Evolutionary conservation across 2,888 invertebrate species (phyloP), one percentile per base, ranked within the genome.

Genomic region (Craniophora ligustri): DNA sequence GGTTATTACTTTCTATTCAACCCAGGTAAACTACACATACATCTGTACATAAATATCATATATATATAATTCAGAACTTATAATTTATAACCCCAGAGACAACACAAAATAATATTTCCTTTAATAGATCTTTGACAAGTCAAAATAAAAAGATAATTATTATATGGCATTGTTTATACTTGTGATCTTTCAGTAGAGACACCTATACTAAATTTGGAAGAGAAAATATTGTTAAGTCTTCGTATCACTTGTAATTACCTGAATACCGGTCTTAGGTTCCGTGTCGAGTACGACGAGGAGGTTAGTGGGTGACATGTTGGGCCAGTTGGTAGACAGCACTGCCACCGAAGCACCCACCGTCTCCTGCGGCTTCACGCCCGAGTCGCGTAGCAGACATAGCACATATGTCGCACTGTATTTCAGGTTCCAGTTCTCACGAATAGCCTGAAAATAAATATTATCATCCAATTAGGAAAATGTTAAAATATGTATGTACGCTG

Each of bases 401-500:
- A 98, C 95, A 85, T 98, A 98, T 76, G 97, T 97, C 6, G 98
- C 98, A 82, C 97, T 98, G 89, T 97, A 98, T 82, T 97, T 97
- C 18, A 98, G 92, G 84, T 97, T 98, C 98, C 98, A 98, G 84
- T 98, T 98, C 85, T 98, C 98, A 15, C 98, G 94, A 54, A 98
- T 98, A 2, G 97, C 95, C 96, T 93, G 86, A 7, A 89, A 89
- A 47, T 59, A 46, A 64, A n/a, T 0, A 2, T 26, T n/a, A n/a
- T n/a, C 5, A 3, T 10, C 10, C n/a, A 4, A n/a, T 26, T 26
- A 26, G 10, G 0, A 8, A 10, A 2, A 2, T 23, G n/a, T 10
- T 10, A 23, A 10, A 23, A 1, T 23, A 23, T 23, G 23, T 10
- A 2, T 23, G 8, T 23, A n/a, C n/a, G n/a, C n/a, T n/a, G n/a